Percentiles rank a stretch among this genome's conserved stretches.
Conservation (phyloP, 2,888 invertebrate species). For the Lysandra bellargus region DNA sequence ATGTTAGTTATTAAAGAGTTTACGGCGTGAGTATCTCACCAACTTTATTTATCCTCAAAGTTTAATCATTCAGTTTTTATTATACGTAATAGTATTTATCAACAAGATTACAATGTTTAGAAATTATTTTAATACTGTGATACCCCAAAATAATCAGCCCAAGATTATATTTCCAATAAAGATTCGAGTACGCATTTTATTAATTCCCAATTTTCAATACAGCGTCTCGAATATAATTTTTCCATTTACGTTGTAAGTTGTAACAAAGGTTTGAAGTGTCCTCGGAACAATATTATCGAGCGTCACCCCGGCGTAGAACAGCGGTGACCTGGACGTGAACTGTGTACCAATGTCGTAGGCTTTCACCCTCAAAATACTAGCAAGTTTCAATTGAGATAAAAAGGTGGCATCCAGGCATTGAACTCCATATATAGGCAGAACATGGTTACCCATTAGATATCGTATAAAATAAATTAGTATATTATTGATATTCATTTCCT, state of each 20-base stretch:
- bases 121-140: neutral
- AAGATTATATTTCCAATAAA: too few species aligned
- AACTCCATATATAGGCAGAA: neutral
- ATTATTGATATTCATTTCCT: too few species aligned
- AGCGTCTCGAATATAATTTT: neutral
- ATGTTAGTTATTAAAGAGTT: neutral
- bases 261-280: neutral
- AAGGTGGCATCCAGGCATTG: neutral
- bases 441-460: neutral
- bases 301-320: neutral
- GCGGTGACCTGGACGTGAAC: neutral
- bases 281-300: neutral
- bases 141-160: too few species aligned
- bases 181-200: neutral
- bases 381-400: slow-evolving; percentile 5
- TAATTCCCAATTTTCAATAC: neutral
- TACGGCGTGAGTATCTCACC: neutral
- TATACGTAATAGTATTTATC: neutral
- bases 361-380: neutral
- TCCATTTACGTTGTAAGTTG: neutral
- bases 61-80: neutral
- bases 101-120: neutral
- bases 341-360: neutral
- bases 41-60: neutral
- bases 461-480: too few species aligned